Conservation (phyloP, 1,140 invertebrate species). For the Pseudomyrmex sp. region DNA sequence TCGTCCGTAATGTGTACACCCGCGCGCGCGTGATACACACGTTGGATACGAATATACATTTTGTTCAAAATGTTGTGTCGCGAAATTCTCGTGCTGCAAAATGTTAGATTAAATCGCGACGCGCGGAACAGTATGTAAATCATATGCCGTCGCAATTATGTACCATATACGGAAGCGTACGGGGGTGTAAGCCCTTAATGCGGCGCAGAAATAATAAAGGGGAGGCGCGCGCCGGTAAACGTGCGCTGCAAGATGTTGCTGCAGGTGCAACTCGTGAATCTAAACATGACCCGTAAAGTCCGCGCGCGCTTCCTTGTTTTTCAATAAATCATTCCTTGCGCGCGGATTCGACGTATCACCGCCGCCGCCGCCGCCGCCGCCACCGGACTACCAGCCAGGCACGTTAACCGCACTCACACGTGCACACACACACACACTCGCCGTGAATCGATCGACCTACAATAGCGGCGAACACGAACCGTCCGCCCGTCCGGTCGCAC, state of each 20-base stretch:
- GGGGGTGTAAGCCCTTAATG: constrained; percentile 46
- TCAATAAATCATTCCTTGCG: constrained; percentile 60
- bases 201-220: constrained; percentile 60
- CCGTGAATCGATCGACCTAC: constrained; percentile 59
- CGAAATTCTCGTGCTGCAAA: constrained; percentile 47
- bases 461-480: constrained; percentile 55
- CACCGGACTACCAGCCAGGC: constrained; percentile 22
- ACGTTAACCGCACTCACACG: constrained; percentile 50
- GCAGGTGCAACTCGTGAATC: constrained; percentile 59
- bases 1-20: too few species aligned
- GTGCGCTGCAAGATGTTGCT: constrained; percentile 52
- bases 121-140: constrained; percentile 60
- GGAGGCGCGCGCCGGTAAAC: constrained; percentile 35
- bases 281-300: constrained; percentile 57
- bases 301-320: constrained; percentile 56
- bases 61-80: constrained; percentile 29
- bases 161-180: constrained; percentile 40
- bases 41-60: neutral
- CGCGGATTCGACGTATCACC: constrained; percentile 60
- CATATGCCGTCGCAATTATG: constrained; percentile 45
- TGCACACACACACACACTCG: constrained; percentile 12
- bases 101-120: constrained; percentile 58
- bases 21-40: too few species aligned
- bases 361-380: constrained; percentile 7
- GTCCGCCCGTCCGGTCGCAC: constrained; percentile 5